Conservation (phyloP, 2,113 vertebrate genomes). For the Piprites chloris region DNA sequence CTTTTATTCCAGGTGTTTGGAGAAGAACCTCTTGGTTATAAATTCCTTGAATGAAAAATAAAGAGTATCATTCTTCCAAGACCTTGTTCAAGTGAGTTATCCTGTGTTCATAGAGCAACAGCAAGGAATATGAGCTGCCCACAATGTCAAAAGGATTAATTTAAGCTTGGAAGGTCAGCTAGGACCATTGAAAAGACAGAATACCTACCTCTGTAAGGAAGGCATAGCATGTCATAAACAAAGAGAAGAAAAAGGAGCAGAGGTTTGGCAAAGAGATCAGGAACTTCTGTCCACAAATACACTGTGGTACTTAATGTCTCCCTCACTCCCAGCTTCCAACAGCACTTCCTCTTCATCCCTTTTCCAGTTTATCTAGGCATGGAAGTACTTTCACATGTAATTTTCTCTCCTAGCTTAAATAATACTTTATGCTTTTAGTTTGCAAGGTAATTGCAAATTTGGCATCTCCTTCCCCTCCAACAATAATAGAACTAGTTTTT, state of each 20-base stretch:
- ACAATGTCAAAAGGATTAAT: not conserved
- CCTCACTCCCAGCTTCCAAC: not conserved
- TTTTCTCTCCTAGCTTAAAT: not conserved
- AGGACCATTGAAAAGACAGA: not conserved
- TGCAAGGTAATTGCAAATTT: not conserved
- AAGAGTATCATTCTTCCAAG: not conserved
- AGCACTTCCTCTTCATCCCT: not conserved
- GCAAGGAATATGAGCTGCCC: not conserved
- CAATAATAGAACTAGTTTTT: not conserved
- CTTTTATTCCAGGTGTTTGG: not conserved
- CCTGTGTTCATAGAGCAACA: not conserved
- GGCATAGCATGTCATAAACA: not conserved
- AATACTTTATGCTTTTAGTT: not conserved
- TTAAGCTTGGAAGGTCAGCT: not conserved
- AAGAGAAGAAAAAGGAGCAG: not conserved
- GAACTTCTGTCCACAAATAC: not conserved
- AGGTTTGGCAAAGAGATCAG: not conserved
- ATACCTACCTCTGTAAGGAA: not conserved
- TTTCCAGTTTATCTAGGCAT: not conserved
- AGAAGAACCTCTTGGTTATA: not conserved
- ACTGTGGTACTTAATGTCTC: not conserved
- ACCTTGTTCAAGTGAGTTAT: not conserved
- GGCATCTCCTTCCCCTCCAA: not conserved
- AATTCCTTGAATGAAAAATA: not conserved
- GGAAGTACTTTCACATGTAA: not conserved